phyloP scores from a whole-genome alignment of 1,140 invertebrate genomes.

The Dendrolimus punctatus region DNA sequence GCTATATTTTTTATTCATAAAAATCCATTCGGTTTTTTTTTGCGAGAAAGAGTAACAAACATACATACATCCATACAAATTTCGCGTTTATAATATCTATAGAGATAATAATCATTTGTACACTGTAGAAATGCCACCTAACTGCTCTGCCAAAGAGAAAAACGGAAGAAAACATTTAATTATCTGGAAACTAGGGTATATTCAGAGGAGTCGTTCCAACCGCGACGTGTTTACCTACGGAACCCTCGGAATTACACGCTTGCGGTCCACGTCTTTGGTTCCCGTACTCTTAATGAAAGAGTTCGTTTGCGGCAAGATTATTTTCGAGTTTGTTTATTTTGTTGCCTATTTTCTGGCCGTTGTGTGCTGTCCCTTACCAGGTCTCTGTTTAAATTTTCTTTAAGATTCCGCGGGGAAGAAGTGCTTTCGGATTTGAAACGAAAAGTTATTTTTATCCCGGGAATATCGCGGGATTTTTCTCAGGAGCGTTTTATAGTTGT shows the following conservation, averaged over 20 bases:
- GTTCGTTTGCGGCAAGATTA: constrained; percentile 48
- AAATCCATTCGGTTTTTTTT: too few species aligned
- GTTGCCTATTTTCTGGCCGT: constrained; percentile 19
- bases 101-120: too few species aligned
- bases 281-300: constrained; percentile 53
- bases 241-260: constrained; percentile 35
- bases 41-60: too few species aligned
- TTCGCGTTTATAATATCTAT: too few species aligned
- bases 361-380: constrained; percentile 16
- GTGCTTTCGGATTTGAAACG: too few species aligned
- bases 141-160: too few species aligned
- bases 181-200: not conserved
- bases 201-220: not conserved
- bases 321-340: constrained; percentile 54
- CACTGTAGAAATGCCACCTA: too few species aligned
- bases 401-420: not conserved
- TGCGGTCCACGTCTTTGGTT: constrained; percentile 40
- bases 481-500: too few species aligned
- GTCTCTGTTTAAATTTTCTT: constrained; percentile 38
- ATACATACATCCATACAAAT: too few species aligned
- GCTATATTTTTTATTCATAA: too few species aligned
- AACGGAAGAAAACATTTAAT: constrained; percentile 2
- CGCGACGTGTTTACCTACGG: constrained; percentile 15
- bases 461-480: too few species aligned
- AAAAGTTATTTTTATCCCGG: too few species aligned